phyloP scores from a whole-genome alignment of 2,797 vertebrate species.

The Tenualosa thibaudeaui region DNA sequence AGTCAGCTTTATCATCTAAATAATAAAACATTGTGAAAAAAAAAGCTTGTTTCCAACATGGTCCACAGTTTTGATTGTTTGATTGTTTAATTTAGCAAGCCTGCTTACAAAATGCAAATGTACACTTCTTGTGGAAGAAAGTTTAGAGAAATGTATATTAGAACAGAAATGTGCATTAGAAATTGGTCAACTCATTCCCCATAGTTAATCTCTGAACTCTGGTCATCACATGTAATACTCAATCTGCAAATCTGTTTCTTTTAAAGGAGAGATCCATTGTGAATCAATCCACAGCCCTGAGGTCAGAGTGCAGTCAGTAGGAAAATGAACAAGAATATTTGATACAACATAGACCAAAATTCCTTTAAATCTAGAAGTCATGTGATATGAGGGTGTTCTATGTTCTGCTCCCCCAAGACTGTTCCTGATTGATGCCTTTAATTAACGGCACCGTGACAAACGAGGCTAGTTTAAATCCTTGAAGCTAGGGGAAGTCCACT shows the following conservation, averaged over 20 bases:
- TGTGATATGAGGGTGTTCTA: neutral
- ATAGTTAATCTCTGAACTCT: neutral
- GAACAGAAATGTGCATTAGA: neutral
- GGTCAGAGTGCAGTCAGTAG: no score
- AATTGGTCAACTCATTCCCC: neutral
- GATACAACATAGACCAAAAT: no score
- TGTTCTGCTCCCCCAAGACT: neutral
- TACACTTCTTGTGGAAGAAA: neutral
- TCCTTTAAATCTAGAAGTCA: neutral
- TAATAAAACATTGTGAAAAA: no score
- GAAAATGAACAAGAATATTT: no score
- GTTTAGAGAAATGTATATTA: no score
- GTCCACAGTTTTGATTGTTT: neutral
- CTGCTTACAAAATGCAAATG: neutral
- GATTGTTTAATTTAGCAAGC: neutral
- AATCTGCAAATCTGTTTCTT: neutral
- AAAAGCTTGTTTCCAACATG: no score
- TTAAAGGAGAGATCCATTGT: no score
- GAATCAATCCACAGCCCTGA: no score
- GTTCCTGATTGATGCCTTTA: neutral
- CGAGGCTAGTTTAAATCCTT: neutral
- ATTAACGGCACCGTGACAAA: neutral
- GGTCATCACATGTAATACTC: neutral
- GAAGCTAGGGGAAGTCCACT: neutral
- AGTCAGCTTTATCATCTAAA: neutral